A percentile compares a stretch with the other conserved stretches of the same genome.
Evolutionary conservation across 2,888 invertebrate species (phyloP).

Genomic region (Tipula confusa): DNA sequence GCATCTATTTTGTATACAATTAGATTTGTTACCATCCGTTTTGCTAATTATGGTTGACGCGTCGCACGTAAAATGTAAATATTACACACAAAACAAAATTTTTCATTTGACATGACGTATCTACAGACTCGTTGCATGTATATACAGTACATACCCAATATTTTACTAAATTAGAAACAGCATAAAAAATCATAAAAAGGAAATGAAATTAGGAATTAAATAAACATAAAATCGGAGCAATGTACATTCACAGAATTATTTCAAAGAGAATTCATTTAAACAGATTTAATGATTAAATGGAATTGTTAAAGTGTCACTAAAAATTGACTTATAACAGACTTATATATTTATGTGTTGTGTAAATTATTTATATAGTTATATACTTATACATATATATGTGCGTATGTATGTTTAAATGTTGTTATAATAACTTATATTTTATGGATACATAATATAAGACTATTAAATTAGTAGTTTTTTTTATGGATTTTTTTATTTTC

Average conservation of each 20-base stretch:
- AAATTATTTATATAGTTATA: neutral
- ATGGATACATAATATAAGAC: neutral
- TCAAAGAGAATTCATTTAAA: neutral
- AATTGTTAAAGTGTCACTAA: neutral
- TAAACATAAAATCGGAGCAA: neutral
- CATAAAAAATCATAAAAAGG: neutral
- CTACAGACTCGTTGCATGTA: neutral
- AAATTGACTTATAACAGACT: neutral
- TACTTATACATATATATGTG: neutral
- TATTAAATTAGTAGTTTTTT: neutral
- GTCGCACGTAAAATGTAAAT: neutral
- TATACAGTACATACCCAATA: neutral
- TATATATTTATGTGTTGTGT: neutral
- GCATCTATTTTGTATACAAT: neutral
- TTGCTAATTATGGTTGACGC: neutral
- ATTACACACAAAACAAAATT: neutral
- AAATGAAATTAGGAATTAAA: neutral
- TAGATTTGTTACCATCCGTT: neutral
- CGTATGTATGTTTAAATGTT: too few species aligned
- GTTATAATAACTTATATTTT: neutral
- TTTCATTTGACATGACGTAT: neutral
- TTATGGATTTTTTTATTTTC: neutral
- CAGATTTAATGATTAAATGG: neutral
- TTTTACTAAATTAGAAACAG: neutral
- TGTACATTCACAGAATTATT: neutral